A percentile compares a stretch with the other conserved stretches of the same genome.
phyloP scores from a whole-genome alignment of 2,113 vertebrate species.

The Chaetorhynchus papuensis region DNA sequence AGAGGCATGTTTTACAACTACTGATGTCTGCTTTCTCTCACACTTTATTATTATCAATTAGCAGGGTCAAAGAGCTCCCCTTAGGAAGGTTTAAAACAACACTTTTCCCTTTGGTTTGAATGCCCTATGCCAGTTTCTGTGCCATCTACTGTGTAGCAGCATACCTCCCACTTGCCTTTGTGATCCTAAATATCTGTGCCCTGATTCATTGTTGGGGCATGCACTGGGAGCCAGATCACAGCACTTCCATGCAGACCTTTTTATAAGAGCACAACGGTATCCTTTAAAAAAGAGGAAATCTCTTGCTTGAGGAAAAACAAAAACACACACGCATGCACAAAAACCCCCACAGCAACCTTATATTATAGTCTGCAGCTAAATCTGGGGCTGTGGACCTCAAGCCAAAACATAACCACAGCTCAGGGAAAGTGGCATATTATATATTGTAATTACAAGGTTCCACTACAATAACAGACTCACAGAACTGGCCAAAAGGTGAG shows the following conservation, averaged over 20 bases:
- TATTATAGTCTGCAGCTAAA: background rate
- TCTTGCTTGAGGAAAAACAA: background rate
- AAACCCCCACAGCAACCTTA: background rate
- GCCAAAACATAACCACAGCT: background rate
- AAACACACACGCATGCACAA: accelerated
- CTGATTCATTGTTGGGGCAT: constrained; percentile 4
- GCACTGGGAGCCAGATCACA: constrained; percentile 38
- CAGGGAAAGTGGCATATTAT: background rate
- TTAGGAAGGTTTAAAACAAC: constrained; percentile 56
- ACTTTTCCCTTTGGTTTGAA: constrained; percentile 37
- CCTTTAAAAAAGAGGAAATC: background rate
- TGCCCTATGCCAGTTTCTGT: background rate
- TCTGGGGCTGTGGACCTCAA: background rate
- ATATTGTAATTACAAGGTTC: background rate
- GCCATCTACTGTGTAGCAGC: constrained; percentile 5
- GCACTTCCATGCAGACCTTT: constrained; percentile 9
- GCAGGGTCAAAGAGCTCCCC: constrained; percentile 42
- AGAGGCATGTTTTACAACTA: constrained; percentile 22
- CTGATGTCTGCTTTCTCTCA: constrained; percentile 33
- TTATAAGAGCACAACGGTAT: background rate
- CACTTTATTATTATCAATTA: constrained; percentile 61
- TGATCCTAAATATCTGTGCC: constrained; percentile 2
- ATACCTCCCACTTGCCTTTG: constrained; percentile 37
- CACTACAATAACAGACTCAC: background rate
- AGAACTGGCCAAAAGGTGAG: background rate